Evolutionary conservation across 2,113 vertebrate genomes (phyloP).

Genomic region (Hydrochoerus hydrochaeris): DNA sequence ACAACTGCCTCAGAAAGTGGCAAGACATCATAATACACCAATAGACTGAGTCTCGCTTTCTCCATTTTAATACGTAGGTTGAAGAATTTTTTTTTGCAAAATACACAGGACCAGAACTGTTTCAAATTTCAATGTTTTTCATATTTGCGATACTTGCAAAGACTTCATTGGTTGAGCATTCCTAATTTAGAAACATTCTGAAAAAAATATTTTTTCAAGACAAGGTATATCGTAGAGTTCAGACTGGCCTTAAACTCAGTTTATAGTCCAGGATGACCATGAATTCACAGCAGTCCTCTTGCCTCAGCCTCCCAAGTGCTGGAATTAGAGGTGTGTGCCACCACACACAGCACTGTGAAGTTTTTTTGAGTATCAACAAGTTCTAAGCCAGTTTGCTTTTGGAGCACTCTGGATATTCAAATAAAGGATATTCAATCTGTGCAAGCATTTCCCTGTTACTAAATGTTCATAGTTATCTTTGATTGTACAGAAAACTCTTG

Average conservation of each 20-base stretch:
- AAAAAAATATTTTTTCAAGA: not conserved
- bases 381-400: not conserved
- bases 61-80: not conserved
- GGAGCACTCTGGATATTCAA: not conserved
- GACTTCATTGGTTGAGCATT: too few species aligned
- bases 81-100: not conserved
- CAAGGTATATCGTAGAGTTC: not conserved
- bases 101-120: not conserved
- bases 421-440: not conserved
- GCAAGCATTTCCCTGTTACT: not conserved
- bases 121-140: not conserved
- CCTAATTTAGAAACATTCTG: not conserved
- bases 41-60: not conserved
- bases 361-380: not conserved
- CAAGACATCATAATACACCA: not conserved
- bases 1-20: not conserved
- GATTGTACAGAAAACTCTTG: not conserved
- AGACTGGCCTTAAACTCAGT: not conserved
- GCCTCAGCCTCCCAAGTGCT: not conserved
- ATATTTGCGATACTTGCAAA: not conserved
- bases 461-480: slow-evolving; percentile 1
- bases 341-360: not conserved
- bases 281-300: not conserved
- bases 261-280: too few species aligned
- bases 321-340: not conserved